Evolutionary conservation across 2,797 vertebrate species (phyloP).

Genomic region (Serranus cabrilla): DNA sequence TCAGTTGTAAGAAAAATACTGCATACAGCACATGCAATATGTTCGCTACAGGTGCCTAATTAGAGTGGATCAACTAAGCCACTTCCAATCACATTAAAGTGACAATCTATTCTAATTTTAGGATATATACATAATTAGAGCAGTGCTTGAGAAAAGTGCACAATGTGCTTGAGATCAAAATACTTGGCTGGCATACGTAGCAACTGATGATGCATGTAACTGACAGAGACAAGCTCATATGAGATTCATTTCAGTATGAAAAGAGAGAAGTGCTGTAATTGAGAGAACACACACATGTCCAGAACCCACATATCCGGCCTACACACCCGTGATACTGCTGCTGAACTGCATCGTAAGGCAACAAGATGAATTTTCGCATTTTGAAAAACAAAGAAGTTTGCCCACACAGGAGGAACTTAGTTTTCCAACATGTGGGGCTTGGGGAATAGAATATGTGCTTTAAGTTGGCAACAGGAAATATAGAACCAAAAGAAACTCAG

Average conservation of each 20-base stretch:
- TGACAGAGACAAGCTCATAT: slow-evolving; percentile 19
- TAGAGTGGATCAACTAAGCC: slow-evolving; percentile 27
- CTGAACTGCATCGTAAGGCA: slow-evolving; percentile 26
- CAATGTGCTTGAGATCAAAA: slow-evolving; percentile 5
- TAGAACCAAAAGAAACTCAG: slow-evolving; percentile 26
- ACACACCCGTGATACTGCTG: slow-evolving; percentile 30
- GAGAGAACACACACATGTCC: not conserved
- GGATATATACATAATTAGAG: not conserved
- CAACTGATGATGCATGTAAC: slow-evolving; percentile 17
- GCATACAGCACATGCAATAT: not conserved
- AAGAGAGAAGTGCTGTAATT: slow-evolving; percentile 20
- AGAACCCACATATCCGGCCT: not conserved
- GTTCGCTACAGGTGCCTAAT: slow-evolving; percentile 25
- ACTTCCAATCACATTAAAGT: slow-evolving; percentile 17
- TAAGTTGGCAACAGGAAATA: slow-evolving; percentile 27
- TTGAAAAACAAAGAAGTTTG: slow-evolving; percentile 45
- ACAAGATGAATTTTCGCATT: slow-evolving; percentile 21
- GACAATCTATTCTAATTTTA: slow-evolving; percentile 1
- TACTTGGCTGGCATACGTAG: not conserved
- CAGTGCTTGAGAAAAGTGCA: slow-evolving; percentile 7
- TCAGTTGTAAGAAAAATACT: slow-evolving; percentile 19
- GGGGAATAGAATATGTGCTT: slow-evolving; percentile 44
- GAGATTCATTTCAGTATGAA: slow-evolving; percentile 3
- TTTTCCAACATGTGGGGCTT: slow-evolving; percentile 19
- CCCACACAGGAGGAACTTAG: slow-evolving; percentile 19